phyloP scores from a whole-genome alignment of 2,113 vertebrate species.

The Lepus timidus region DNA sequence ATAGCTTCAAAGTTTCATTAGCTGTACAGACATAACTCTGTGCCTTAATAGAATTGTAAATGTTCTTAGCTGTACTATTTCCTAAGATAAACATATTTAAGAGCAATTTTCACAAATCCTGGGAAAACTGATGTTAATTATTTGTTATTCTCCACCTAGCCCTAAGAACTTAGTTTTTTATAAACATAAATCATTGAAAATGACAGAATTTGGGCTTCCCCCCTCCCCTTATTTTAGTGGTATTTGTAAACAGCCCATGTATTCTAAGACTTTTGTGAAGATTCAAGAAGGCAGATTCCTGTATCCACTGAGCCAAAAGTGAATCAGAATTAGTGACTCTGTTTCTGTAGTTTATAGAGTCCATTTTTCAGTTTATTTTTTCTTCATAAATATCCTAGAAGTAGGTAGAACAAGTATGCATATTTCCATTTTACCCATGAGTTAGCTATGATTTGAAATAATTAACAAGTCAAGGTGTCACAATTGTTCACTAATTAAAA shows the following conservation, averaged over 20 bases:
- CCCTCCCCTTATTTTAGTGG: background rate
- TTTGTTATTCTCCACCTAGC: background rate
- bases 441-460: background rate
- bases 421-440: background rate
- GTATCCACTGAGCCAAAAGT: background rate
- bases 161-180: constrained; percentile 9
- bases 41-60: background rate
- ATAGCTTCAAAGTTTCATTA: background rate
- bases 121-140: constrained; percentile 23
- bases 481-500: background rate
- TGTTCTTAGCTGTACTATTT: background rate
- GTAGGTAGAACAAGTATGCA: background rate
- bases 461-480: background rate
- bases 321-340: background rate
- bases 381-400: background rate
- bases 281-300: background rate
- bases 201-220: background rate
- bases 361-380: background rate
- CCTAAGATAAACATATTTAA: constrained; percentile 4
- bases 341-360: background rate
- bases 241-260: background rate
- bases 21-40: background rate
- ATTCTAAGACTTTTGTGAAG: background rate
- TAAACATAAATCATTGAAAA: background rate
- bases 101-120: background rate